Evolutionary conservation across 2,888 invertebrate genomes (phyloP).

Genomic region (Brachynemurus nebulosus): DNA sequence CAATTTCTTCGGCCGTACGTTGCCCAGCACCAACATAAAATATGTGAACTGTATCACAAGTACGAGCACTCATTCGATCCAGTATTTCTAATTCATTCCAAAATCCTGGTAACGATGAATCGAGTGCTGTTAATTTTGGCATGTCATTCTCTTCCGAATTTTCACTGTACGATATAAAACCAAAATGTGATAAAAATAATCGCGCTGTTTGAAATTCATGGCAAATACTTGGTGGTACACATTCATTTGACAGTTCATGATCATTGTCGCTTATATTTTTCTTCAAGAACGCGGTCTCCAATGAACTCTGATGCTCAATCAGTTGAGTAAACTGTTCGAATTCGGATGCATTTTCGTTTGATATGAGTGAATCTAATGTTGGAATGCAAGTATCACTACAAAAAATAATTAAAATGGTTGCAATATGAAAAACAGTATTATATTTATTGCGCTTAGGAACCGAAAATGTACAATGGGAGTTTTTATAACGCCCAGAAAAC

Average conservation of each 20-base stretch:
- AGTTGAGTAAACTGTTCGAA: constrained; percentile 55
- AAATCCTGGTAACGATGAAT: constrained; percentile 56
- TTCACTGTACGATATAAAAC: constrained; percentile 57
- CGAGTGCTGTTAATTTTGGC: constrained; percentile 55
- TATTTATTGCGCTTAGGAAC: too few species aligned
- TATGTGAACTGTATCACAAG: constrained; percentile 83
- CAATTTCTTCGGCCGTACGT: constrained; percentile 59
- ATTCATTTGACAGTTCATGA: constrained; percentile 50
- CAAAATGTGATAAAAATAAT: constrained; percentile 90
- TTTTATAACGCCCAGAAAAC: too few species aligned
- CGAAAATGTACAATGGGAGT: too few species aligned
- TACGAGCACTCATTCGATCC: constrained; percentile 76
- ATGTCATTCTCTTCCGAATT: constrained; percentile 32
- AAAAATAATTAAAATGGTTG: constrained; percentile 11
- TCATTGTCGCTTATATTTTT: constrained; percentile 13
- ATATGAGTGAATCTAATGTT: constrained; percentile 62
- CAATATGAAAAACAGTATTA: too few species aligned
- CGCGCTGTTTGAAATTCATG: constrained; percentile 93
- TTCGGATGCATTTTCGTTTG: constrained; percentile 34
- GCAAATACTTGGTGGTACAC: constrained; percentile 64
- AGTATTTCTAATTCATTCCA: constrained; percentile 63
- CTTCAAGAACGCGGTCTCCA: constrained; percentile 19
- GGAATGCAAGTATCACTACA: constrained; percentile 82
- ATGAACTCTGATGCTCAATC: constrained; percentile 52
- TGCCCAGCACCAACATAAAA: constrained; percentile 89